These are phyloP conservation scores for Hymenopus coronatus DNA, from an alignment of 2,888 invertebrate genomes.

Conservation along the genomic window DNA sequence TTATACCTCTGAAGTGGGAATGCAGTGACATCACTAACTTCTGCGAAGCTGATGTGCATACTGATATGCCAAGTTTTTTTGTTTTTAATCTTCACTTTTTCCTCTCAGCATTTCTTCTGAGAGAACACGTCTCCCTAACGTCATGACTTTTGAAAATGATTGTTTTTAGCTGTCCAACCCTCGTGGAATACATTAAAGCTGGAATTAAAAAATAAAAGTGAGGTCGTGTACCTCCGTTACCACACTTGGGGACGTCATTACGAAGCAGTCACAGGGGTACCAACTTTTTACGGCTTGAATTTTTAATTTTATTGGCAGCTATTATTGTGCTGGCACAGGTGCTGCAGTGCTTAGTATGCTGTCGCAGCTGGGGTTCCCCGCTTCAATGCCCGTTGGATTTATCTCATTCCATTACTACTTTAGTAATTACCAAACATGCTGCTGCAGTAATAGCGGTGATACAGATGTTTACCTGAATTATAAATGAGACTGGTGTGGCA, in stretches of 20 bases:
- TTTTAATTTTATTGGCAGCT: slow-evolving; percentile 30
- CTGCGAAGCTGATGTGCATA: neutral
- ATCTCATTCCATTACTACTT: neutral
- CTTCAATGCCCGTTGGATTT: neutral
- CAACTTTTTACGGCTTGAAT: slow-evolving; percentile 22
- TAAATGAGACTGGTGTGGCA: neutral
- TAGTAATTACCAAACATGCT: neutral
- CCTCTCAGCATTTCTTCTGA: neutral
- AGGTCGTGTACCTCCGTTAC: neutral
- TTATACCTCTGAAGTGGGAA: neutral
- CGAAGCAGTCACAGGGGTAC: neutral
- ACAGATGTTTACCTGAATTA: neutral
- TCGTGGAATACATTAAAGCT: neutral
- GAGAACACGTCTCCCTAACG: neutral
- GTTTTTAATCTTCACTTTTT: neutral
- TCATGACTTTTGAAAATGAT: neutral
- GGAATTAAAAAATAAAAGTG: neutral
- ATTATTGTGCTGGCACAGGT: slow-evolving; percentile 20
- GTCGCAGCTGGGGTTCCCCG: neutral
- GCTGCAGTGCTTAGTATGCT: neutral
- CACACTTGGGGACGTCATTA: neutral
- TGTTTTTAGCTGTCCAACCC: slow-evolving; percentile 6
- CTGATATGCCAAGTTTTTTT: neutral
- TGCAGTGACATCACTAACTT: slow-evolving; percentile 5
- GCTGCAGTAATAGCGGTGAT: neutral